Evolutionary conservation across 2,113 vertebrate species (phyloP).

Genomic region (Aldabrachelys gigantea): DNA sequence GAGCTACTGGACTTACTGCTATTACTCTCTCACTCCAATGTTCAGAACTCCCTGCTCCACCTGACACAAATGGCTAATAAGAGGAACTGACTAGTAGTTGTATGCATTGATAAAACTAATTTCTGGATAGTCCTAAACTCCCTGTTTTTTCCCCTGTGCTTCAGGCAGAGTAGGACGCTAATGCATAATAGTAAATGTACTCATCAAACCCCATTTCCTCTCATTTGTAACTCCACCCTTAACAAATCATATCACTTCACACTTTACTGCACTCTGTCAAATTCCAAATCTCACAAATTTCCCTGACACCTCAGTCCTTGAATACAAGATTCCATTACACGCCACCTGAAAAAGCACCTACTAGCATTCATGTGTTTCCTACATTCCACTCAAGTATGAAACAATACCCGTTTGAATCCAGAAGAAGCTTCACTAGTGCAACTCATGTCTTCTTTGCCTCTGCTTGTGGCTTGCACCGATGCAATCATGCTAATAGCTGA

Average conservation of each 20-base stretch:
- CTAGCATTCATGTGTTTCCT: not conserved
- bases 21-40: not conserved
- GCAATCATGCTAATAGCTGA: not conserved
- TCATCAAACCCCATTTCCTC: not conserved
- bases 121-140: not conserved
- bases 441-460: not conserved
- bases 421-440: not conserved
- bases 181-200: not conserved
- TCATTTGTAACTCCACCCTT: not conserved
- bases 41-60: not conserved
- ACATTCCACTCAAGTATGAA: not conserved
- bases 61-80: not conserved
- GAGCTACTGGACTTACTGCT: not conserved
- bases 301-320: not conserved
- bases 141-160: not conserved
- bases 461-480: accelerated
- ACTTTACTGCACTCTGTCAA: not conserved
- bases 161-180: not conserved
- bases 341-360: not conserved
- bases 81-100: not conserved
- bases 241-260: not conserved
- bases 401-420: not conserved
- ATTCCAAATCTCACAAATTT: not conserved
- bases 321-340: not conserved
- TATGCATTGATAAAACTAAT: not conserved